These are phyloP conservation scores for Xylocampa areola DNA, from an alignment of 2,888 invertebrate genomes.

Conservation along the genomic window DNA sequence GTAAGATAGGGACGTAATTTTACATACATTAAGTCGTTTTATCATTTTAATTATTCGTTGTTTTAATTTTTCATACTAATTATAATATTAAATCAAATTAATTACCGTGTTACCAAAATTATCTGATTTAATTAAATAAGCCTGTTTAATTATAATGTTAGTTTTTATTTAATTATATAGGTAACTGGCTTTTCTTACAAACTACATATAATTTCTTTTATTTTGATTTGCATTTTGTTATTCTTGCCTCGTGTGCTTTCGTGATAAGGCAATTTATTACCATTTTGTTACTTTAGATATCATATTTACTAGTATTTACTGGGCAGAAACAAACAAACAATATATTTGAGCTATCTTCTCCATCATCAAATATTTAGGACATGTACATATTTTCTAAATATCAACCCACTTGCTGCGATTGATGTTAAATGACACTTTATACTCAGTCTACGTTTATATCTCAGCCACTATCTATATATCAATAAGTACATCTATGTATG, in stretches of 20 bases:
- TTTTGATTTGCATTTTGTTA: not conserved
- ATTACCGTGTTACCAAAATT: constrained; percentile 17
- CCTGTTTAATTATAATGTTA: constrained; percentile 26
- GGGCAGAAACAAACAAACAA: too few species aligned
- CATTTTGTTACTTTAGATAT: too few species aligned
- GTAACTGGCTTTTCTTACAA: too few species aligned
- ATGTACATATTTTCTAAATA: not conserved
- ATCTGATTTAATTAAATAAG: constrained; percentile 18
- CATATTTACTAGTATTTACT: too few species aligned
- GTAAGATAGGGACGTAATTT: constrained; percentile 15
- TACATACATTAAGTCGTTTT: constrained; percentile 14
- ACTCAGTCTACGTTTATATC: constrained; percentile 8
- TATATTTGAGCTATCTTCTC: too few species aligned
- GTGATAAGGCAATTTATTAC: too few species aligned
- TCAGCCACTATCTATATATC: constrained; percentile 7
- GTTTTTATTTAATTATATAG: not conserved
- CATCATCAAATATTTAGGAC: too few species aligned
- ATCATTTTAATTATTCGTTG: constrained; percentile 6
- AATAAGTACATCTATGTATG: constrained; percentile 18
- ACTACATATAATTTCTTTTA: not conserved
- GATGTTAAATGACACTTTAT: not conserved
- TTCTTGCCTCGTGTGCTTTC: too few species aligned
- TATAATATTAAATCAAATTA: constrained; percentile 34
- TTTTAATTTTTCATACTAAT: constrained; percentile 22
- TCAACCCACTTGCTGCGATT: not conserved